Evolutionary conservation across 1,140 invertebrate genomes (phyloP).

Genomic region (Euglossa dilemma): DNA sequence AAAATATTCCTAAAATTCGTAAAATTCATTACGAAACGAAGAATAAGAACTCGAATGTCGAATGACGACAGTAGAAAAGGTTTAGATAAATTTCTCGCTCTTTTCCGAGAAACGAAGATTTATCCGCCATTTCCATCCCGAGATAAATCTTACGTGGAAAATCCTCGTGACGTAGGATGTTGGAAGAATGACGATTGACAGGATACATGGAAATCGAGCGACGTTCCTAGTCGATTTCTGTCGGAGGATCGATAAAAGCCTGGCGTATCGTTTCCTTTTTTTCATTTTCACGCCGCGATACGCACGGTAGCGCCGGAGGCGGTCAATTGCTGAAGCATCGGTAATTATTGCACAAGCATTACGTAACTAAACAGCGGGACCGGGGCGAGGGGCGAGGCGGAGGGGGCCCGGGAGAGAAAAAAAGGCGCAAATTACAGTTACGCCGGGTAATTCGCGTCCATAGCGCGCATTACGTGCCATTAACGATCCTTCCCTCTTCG

Average conservation of each 20-base stretch:
- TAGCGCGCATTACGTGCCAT: constrained; percentile 64
- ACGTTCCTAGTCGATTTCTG: too few relatives aligned
- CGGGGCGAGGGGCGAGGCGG: not conserved
- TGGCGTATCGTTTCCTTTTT: constrained; percentile 12
- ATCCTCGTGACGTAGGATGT: too few relatives aligned
- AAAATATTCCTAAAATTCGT: too few relatives aligned
- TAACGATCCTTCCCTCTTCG: constrained; percentile 62
- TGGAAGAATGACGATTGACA: too few relatives aligned
- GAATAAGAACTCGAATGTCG: too few relatives aligned
- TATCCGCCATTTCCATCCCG: too few relatives aligned
- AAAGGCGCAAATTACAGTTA: constrained; percentile 68
- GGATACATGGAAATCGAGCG: too few relatives aligned
- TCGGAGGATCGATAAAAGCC: constrained; percentile 19
- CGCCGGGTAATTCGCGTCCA: constrained; percentile 65
- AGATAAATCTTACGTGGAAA: too few relatives aligned
- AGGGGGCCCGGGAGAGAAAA: constrained; percentile 12
- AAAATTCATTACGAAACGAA: too few relatives aligned
- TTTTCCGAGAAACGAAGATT: too few relatives aligned
- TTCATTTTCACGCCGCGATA: constrained; percentile 9
- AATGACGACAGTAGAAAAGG: too few relatives aligned
- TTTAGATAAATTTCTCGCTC: too few relatives aligned
- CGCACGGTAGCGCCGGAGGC: constrained; percentile 49
- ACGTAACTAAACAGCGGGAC: constrained; percentile 59
- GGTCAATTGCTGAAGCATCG: constrained; percentile 55
- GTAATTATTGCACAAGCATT: constrained; percentile 64